Base-by-base conservation (phyloP, 1,140 invertebrate species). In the Latrodectus geometricus region DNA sequence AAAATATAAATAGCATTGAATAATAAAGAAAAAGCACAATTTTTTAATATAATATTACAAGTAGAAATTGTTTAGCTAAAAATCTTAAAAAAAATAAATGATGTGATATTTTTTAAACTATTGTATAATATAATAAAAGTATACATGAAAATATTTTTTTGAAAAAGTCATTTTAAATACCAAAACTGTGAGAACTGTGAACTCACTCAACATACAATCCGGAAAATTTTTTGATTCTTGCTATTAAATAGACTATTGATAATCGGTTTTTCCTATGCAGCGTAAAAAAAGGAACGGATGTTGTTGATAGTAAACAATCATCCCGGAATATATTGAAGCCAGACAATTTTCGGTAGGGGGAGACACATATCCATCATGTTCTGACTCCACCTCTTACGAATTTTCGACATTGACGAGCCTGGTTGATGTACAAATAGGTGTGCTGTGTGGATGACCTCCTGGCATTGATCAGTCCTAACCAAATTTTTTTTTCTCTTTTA, bases 261-360 rank as follows among this genome's bases (percentile, higher is more conserved):
- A 69, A 84, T 84, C 73, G 82, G 54, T 52, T 56, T 48, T 56
- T 74, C 48, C 76, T 61, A 61, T 84, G 72, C 49, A 76, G 9
- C 21, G 9, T 76, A n/a, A 35, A 48, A 61, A 65, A 48, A 54
- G n/a, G 65, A 20, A 77, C 74, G 83, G 83, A 86, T 86, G 75
- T 86, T 86, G 83, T 86, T 86, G 83, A 86, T 70, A 78, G 83
- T 86, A 86, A 86, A 86, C 83, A 86, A 49, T 86, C 83, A 61
- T 86, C 35, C 21, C 54, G 14, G 66, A 76, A 84, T 76, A 35
- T 35, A 84, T 61, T 74, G 23, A 73, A 74, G 70, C 54, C 54
- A 23, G 56, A 66, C 68, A 84, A 84, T 84, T 76, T 72, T 61
- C n/a, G 15, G 35, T 35, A 61, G 65, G 54, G 54, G 17, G 54